Evolutionary conservation across 64 coral and sea anemone species (phyloP).

Genomic region (Stylophora pistillata): DNA sequence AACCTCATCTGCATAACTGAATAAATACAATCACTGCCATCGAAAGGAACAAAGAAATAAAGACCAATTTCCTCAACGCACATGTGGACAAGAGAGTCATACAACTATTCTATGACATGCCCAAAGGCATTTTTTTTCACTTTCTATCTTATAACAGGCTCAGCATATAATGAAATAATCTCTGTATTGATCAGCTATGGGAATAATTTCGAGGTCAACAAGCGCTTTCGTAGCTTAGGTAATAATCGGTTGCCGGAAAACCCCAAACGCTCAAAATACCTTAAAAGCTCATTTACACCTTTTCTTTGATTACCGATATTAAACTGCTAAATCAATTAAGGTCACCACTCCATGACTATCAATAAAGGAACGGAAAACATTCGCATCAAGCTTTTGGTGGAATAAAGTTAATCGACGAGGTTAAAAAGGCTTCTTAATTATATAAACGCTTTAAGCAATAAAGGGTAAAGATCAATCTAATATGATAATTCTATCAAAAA

Average conservation of each 20-base stretch:
- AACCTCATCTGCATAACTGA: constrained; percentile 40
- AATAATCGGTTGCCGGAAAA: constrained; percentile 14
- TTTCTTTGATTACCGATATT: constrained; percentile 5
- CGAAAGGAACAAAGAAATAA: not conserved
- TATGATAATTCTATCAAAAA: constrained; percentile 7
- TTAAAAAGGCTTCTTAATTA: not conserved
- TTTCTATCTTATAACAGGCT: constrained; percentile 5
- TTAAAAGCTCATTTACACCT: constrained; percentile 1
- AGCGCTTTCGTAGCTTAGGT: not conserved
- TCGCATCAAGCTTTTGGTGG: not conserved
- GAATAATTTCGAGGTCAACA: constrained; percentile 1
- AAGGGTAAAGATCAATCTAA: not conserved
- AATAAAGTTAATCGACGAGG: not conserved
- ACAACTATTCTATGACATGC: not conserved
- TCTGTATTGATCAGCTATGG: not conserved
- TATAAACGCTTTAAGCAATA: not conserved
- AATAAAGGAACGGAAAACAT: not conserved
- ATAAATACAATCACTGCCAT: constrained; percentile 1
- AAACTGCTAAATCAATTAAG: not conserved
- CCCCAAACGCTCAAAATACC: not conserved
- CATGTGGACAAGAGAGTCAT: not conserved
- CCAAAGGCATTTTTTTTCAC: not conserved
- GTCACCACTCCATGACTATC: not conserved
- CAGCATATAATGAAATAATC: not conserved
- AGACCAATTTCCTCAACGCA: not conserved